Evolutionary conservation across 1,140 invertebrate species (phyloP), one percentile per base, ranked within the genome.

Genomic region (Drosophila ogumai): DNA sequence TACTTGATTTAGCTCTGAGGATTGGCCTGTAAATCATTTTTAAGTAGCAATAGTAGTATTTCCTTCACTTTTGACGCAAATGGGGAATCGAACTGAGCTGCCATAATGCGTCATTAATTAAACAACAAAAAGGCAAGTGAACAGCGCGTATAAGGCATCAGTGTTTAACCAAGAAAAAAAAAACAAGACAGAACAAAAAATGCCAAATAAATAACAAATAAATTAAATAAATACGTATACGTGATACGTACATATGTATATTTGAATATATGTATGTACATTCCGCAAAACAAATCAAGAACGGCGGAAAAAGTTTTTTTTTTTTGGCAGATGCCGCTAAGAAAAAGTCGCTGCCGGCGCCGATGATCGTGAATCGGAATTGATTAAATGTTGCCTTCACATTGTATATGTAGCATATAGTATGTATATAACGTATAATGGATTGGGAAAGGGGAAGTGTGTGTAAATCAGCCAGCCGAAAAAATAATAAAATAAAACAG

Each of bases 151-250:
- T 34, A 60, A 55, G 79, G 76, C 63, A 81, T 60, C 60, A 81
- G 25, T 52, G 54, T 74, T 81, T 68, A 64, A 82, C 36, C 64
- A 63, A 44, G 19, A 22, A 10, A 22, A 32, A 40, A 40, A 59
- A 64, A 25, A 43, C 50, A 64, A 56, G 40, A 67, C 50, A 57
- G 44, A 43, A 41, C 38, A 66, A 75, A 88, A 79, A 74, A 64
- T 55, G 60, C 76, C 82, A 87, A 87, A 86, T 87, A 86, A 86
- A 86, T 82, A 86, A 79, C 79, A 86, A 87, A 86, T 86, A 88
- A 87, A 87, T 88, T 86, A 86, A 87, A 86, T 86, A 87, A 82
- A 82, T 77, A 88, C 57, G 57, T 56, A 76, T 34, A 49, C 44
- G 41, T 10, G 49, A 65, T 50, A 65, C 17, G 47, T 32, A 13